phyloP scores from a whole-genome alignment of 2,797 vertebrate genomes.

The Crotalus adamanteus region DNA sequence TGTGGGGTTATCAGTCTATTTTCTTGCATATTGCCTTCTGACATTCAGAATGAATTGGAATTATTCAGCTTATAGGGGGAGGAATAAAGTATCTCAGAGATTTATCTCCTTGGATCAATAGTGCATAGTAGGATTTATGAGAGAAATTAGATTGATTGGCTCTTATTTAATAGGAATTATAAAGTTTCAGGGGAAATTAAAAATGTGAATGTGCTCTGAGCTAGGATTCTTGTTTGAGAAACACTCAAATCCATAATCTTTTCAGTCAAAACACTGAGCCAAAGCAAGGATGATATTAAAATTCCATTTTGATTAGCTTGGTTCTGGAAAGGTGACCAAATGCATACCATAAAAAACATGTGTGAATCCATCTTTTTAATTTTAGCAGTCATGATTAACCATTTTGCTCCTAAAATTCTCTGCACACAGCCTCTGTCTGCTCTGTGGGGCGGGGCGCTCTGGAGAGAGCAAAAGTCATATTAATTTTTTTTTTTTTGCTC shows the following conservation, averaged over 20 bases:
- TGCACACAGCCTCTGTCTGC: neutral
- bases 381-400: neutral
- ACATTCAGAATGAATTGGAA: conserved; percentile 14
- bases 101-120: conserved; percentile 2
- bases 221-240: neutral
- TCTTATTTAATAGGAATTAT: conserved; percentile 5
- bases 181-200: conserved; percentile 7
- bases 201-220: conserved; percentile 15
- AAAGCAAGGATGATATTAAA: neutral
- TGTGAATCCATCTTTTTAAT: neutral
- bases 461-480: neutral
- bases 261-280: neutral
- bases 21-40: neutral
- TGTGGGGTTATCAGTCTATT: neutral
- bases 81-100: neutral
- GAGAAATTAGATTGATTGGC: conserved; percentile 1
- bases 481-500: neutral
- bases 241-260: neutral
- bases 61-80: neutral
- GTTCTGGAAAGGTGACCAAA: neutral
- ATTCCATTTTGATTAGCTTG: neutral
- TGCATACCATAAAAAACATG: neutral
- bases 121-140: neutral
- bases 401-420: neutral
- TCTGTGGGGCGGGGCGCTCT: neutral